phyloP scores from a whole-genome alignment of 1,140 invertebrate species.

The Nomia melanderi region DNA sequence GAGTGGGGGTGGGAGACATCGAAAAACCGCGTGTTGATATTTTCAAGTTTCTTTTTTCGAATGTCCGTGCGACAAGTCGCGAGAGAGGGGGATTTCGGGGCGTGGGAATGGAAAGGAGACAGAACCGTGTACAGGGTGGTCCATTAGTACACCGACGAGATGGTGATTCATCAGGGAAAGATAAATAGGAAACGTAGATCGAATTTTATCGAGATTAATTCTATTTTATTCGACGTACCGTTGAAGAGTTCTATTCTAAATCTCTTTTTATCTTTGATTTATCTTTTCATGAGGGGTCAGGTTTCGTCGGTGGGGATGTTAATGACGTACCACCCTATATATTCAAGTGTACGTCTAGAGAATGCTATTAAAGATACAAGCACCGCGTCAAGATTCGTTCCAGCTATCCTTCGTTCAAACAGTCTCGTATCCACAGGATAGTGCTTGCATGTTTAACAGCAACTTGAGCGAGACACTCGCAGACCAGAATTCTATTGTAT shows the following conservation, averaged over 20 bases:
- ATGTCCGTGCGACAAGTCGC: not conserved
- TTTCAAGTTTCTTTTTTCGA: not conserved
- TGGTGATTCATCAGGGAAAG: too few species aligned
- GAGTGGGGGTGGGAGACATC: not conserved
- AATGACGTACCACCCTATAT: not conserved
- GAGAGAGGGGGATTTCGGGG: not conserved
- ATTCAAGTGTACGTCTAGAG: not conserved
- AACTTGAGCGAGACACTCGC: too few species aligned
- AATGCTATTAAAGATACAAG: not conserved
- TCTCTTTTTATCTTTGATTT: too few species aligned
- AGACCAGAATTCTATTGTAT: not conserved
- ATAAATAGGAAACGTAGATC: not conserved
- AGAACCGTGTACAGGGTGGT: too few species aligned
- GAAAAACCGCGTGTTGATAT: conserved; percentile 3
- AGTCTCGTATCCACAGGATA: not conserved
- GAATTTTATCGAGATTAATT: too few species aligned
- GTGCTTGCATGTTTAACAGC: not conserved
- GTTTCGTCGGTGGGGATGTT: too few species aligned
- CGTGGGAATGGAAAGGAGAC: too few species aligned
- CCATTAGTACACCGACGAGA: too few species aligned
- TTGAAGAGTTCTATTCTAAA: too few species aligned
- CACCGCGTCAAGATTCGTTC: not conserved
- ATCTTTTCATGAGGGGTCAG: too few species aligned
- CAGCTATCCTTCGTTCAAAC: not conserved
- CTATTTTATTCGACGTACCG: too few species aligned